These are phyloP conservation scores for Microplitis demolitor DNA, from an alignment of 1,140 invertebrate species.

Conservation along the genomic window DNA sequence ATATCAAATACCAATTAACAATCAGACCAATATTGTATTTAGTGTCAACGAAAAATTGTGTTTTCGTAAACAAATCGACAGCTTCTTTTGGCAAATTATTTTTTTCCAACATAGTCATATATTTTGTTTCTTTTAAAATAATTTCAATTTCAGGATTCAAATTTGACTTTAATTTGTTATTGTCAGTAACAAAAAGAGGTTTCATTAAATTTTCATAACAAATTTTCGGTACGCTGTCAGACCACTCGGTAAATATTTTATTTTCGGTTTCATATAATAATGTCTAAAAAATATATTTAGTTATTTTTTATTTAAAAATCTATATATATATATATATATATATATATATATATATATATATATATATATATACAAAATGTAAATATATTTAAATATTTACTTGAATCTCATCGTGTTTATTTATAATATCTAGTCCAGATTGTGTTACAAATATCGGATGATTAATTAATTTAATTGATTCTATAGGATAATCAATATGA, in stretches of 20 bases:
- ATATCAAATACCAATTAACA: constrained; percentile 34
- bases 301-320: background rate
- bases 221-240: constrained; percentile 32
- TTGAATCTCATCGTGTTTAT: constrained; percentile 41
- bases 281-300: constrained; percentile 19
- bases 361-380: no score
- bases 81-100: constrained; percentile 65
- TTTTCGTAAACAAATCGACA: constrained; percentile 56
- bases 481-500: constrained; percentile 68
- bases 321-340: no score
- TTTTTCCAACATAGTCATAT: constrained; percentile 67
- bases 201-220: constrained; percentile 34
- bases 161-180: constrained; percentile 37
- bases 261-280: constrained; percentile 34
- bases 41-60: constrained; percentile 40
- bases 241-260: constrained; percentile 46
- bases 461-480: constrained; percentile 45
- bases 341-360: no score
- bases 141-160: constrained; percentile 47
- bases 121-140: constrained; percentile 67
- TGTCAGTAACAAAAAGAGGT: constrained; percentile 37
- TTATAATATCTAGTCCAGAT: constrained; percentile 30
- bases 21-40: constrained; percentile 43
- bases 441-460: constrained; percentile 40
- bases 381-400: constrained; percentile 39